A percentile compares a stretch with the other conserved stretches of the same genome.
Conservation (phyloP, 2,888 invertebrate species). For the Girardia tigrina region DNA sequence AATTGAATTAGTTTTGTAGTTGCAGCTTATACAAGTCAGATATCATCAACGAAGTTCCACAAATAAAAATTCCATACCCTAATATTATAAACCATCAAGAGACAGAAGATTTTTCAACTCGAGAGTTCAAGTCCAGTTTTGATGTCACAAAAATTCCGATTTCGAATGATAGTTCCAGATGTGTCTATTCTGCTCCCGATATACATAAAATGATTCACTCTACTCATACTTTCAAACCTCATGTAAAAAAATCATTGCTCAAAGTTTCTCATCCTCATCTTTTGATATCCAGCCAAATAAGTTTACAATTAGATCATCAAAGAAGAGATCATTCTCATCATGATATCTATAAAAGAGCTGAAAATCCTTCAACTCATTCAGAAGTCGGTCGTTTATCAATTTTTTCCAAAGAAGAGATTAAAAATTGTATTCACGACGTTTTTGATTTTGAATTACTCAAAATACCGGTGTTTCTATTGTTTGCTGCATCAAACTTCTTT, state of each 20-base stretch:
- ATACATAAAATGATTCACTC: constrained; percentile 12
- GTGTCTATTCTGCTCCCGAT: background rate
- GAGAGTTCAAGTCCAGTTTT: background rate
- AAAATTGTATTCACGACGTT: background rate
- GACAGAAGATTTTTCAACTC: background rate
- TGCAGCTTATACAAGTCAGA: background rate
- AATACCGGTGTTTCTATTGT: constrained; percentile 71
- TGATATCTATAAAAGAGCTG: background rate
- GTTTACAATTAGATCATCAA: constrained; percentile 6
- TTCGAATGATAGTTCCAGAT: background rate
- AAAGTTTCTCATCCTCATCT: constrained; percentile 33
- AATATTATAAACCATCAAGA: background rate
- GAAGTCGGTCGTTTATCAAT: background rate
- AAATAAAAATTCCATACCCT: background rate
- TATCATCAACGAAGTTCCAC: background rate
- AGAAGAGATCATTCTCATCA: background rate
- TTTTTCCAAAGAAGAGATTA: background rate
- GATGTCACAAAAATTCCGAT: background rate
- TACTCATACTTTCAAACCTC: background rate
- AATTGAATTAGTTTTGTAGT: too few species aligned
- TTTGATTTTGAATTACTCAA: constrained; percentile 69
- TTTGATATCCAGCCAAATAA: constrained; percentile 23
- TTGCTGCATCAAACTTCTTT: constrained; percentile 74
- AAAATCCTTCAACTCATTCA: background rate
- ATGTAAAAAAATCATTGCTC: background rate